These are phyloP conservation scores for Hirudo medicinalis DNA, from an alignment of 1,140 invertebrate genomes.

Conservation along the genomic window DNA sequence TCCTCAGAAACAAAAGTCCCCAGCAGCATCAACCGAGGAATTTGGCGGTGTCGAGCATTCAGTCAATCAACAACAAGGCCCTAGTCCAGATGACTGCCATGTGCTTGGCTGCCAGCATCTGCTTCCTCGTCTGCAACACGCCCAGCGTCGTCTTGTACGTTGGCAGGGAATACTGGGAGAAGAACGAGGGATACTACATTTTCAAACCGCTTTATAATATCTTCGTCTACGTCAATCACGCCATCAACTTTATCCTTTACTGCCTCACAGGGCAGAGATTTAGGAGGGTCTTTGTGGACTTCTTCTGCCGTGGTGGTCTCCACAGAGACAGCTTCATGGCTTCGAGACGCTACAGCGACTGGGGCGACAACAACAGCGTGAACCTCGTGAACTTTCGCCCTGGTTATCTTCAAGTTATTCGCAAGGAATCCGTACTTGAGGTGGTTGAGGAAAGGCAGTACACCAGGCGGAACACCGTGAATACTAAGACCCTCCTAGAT, in stretches of 20 bases:
- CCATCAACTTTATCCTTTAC: constrained; percentile 28
- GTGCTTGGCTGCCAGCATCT: constrained; percentile 15
- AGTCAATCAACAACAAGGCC: constrained; percentile 6
- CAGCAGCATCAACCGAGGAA: background rate
- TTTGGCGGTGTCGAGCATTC: background rate
- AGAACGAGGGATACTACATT: constrained; percentile 16
- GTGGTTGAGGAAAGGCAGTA: too few species aligned
- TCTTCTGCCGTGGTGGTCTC: constrained; percentile 22
- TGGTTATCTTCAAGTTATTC: too few species aligned
- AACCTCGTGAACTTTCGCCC: too few species aligned
- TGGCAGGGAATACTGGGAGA: constrained; percentile 20
- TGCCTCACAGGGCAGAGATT: constrained; percentile 25
- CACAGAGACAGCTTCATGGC: background rate
- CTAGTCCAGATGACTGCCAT: constrained; percentile 22
- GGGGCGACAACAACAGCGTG: background rate
- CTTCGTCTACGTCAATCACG: constrained; percentile 25
- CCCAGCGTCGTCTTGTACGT: constrained; percentile 20
- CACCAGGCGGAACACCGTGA: too few species aligned
- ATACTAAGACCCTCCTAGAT: too few species aligned
- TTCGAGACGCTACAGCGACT: constrained; percentile 4
- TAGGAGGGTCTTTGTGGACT: constrained; percentile 22
- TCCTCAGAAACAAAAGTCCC: background rate
- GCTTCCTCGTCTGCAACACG: constrained; percentile 17
- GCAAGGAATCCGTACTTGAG: too few species aligned
- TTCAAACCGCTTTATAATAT: constrained; percentile 18